Evolutionary conservation across 2,888 invertebrate genomes (phyloP).

Genomic region (Drosophila fungiperda): DNA sequence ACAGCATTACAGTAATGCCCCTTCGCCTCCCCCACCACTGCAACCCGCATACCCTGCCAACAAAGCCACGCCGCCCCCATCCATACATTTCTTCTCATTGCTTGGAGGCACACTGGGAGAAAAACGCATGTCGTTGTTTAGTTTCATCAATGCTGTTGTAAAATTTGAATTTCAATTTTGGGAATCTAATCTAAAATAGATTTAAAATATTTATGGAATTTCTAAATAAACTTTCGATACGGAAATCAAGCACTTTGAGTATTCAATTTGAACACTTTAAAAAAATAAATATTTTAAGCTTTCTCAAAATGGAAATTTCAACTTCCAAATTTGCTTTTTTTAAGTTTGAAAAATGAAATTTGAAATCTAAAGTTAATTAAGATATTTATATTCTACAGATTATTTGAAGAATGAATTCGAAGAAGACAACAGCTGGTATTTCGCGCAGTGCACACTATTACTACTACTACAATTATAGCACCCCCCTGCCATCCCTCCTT

Average conservation of each 20-base stretch:
- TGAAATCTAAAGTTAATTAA: background rate
- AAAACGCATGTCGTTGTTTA: background rate
- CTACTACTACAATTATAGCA: background rate
- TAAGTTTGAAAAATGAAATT: background rate
- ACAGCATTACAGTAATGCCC: constrained; percentile 14
- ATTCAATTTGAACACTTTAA: background rate
- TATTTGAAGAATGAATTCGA: no score
- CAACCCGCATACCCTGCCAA: background rate
- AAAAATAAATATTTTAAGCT: background rate
- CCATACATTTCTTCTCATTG: background rate
- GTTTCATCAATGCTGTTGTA: background rate
- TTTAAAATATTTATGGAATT: background rate
- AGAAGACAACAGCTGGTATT: no score
- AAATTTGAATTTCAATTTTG: background rate
- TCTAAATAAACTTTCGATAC: background rate
- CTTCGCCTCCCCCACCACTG: background rate
- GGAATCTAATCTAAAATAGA: background rate
- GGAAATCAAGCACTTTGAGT: background rate
- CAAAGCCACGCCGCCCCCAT: background rate
- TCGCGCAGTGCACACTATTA: background rate
- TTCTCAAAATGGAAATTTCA: background rate
- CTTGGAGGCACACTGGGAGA: background rate
- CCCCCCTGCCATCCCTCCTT: background rate
- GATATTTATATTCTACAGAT: no score
- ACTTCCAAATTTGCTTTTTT: background rate